Base-by-base conservation (phyloP, 2,888 invertebrate genomes). In the Drosophila buzzatii region DNA sequence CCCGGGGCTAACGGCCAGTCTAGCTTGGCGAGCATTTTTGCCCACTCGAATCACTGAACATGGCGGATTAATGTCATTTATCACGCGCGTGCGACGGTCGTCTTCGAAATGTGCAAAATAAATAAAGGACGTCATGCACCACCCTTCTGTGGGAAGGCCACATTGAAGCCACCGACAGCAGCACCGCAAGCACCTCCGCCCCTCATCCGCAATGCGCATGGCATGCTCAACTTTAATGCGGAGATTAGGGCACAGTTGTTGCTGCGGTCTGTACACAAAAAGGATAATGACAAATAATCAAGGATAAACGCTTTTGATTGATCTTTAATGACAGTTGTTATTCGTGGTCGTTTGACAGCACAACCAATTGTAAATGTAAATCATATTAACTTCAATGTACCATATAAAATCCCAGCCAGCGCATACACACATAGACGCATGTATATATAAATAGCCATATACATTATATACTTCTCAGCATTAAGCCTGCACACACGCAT, bases 221-320 rank as follows among this genome's bases (percentile, higher is more conserved):
- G 62, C 63, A 62, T 65, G 63, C 63, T 62, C 51, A 64, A 61
- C 66, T 73, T 76, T 72, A 75, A 80, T 80, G 77, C 70, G 55
- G 44, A 71, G 83, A 82, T 85, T 85, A 89, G 79, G 88, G 70
- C 81, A 51, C 69, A 73, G 65, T 79, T 87, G 74, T 60, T 82
- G 76, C 71, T 64, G 75, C 73, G 76, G 89, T 70, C 81, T 74
- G 76, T 70, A 65, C 73, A 74, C 77, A 74, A 61, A 92, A 91
- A 84, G 91, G 91, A 92, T 92, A 91, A 91, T 83, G 88, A 91
- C 91, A 91, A 91, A 89, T 92, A 90, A 91, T 91, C 91, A 85
- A 91, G 91, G 91, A 92, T 91, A 92, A 91, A 91, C 91, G 89
- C 76, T 89, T 92, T 90, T 92, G 92, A 91, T 91, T 91, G 91